Evolutionary conservation across 2,888 invertebrate genomes (phyloP), one percentile per base, ranked within the genome.

Genomic region (Sphaeridia pumilis): DNA sequence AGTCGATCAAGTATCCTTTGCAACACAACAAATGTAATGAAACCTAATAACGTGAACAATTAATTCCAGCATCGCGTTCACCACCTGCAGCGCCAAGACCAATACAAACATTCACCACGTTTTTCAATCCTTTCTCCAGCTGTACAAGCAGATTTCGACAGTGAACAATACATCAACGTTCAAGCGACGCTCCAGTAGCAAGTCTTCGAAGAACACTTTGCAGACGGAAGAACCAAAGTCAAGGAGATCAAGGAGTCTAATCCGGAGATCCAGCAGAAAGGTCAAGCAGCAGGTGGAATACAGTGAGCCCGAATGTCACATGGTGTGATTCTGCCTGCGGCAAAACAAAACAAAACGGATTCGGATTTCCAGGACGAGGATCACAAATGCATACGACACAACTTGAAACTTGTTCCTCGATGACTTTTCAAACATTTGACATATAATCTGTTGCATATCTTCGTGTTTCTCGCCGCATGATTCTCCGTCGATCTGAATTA

Each of bases 221-320:
- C 68, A 52, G 63, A 66, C 54, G 17, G 74, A 49, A 54, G 54
- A 54, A 27, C 54, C 49, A 31, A 75, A 67, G 69, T 77, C 57
- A 80, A 81, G 80, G 2, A 73, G 83, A 58, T 81, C 81, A 66
- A 76, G 83, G 55, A 84, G 84, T 56, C 76, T 87, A 56, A 87
- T 87, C 64, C 75, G 87, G 60, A 76, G 87, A 58, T 82, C 84
- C 55, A 84, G 84, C 66, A 78, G 83, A 63, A 85, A 84, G 72
- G 79, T 83, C 57, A 83, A 83, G 67, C 83, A 84, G 68, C 84
- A 84, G 72, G 81, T 83, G 64, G 47, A 47, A 24, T 52, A 46
- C 27, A 52, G 36, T 14, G 52, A 52, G 14, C 52, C 52, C 17
- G 52, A 52, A 46, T 52, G 52, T 22, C 20, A 42, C 4, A 36